These are phyloP conservation scores for Grapholita molesta DNA, from an alignment of 1,140 invertebrate species.

Conservation along the genomic window DNA sequence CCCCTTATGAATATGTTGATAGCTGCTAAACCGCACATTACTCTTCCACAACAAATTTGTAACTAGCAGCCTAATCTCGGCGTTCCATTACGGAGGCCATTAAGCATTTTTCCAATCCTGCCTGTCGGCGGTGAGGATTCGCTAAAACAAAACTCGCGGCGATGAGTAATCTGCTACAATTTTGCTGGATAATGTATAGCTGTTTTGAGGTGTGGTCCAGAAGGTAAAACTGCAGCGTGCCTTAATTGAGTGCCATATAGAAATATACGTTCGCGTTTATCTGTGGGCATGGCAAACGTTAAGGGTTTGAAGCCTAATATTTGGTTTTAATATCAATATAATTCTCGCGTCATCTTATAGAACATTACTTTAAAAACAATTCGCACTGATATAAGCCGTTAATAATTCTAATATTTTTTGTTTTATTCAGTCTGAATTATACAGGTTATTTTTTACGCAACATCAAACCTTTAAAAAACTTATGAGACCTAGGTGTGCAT, in stretches of 20 bases:
- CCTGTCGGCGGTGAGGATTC: background rate
- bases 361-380: too few relatives aligned
- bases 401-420: too few relatives aligned
- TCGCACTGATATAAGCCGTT: too few relatives aligned
- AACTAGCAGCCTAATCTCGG: background rate
- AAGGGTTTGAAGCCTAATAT: too few relatives aligned
- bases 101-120: conserved; percentile 14
- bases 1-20: background rate
- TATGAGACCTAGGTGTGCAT: too few relatives aligned
- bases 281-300: background rate
- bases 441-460: too few relatives aligned
- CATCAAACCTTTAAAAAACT: too few relatives aligned
- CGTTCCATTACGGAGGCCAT: background rate
- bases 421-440: too few relatives aligned
- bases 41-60: conserved; percentile 2
- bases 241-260: background rate
- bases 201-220: background rate
- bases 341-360: too few relatives aligned
- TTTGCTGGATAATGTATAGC: conserved; percentile 9
- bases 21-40: background rate
- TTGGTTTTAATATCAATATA: too few relatives aligned
- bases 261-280: background rate
- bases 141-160: background rate
- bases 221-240: background rate
- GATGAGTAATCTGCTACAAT: conserved; percentile 10